Percentiles rank a stretch among this genome's conserved stretches.
Conservation (phyloP, 2,797 vertebrate genomes). For the Rhabdophis nuchalis region DNA sequence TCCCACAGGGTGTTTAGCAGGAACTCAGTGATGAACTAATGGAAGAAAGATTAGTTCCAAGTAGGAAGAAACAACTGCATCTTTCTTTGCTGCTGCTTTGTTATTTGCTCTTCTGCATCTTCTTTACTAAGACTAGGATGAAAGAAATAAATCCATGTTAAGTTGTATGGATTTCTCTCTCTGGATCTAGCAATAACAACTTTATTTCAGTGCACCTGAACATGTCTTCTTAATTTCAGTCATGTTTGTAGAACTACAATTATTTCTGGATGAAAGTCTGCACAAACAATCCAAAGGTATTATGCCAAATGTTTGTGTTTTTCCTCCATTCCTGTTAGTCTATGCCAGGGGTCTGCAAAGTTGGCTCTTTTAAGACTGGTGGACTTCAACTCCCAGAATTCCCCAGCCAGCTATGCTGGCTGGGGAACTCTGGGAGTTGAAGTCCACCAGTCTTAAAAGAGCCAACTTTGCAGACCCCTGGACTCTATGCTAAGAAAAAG, state of each 20-base stretch:
- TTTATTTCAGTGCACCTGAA: neutral
- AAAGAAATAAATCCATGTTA: neutral
- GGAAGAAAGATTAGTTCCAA: neutral
- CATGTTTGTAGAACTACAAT: neutral
- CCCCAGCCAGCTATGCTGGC: too few species aligned
- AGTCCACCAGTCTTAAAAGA: too few species aligned
- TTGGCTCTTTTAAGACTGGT: too few species aligned
- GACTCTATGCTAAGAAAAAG: neutral
- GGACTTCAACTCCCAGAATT: too few species aligned
- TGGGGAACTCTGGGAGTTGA: too few species aligned
- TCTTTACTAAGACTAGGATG: neutral
- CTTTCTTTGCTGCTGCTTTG: neutral
- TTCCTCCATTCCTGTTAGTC: neutral
- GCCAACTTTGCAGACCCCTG: too few species aligned
- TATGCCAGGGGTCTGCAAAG: too few species aligned
- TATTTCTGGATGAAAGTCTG: neutral
- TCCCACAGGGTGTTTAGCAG: slow-evolving; percentile 9
- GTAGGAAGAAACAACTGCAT: neutral
- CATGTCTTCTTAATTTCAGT: neutral
- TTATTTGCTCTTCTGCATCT: neutral
- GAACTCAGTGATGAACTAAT: neutral
- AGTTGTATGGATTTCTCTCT: neutral
- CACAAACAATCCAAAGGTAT: neutral
- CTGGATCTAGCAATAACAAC: neutral
- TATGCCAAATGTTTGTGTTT: neutral